Percentiles rank a stretch among this genome's conserved stretches.
These are phyloP conservation scores for Dryoscopus gambensis DNA, from an alignment of 2,113 vertebrate genomes.

Conservation along the genomic window DNA sequence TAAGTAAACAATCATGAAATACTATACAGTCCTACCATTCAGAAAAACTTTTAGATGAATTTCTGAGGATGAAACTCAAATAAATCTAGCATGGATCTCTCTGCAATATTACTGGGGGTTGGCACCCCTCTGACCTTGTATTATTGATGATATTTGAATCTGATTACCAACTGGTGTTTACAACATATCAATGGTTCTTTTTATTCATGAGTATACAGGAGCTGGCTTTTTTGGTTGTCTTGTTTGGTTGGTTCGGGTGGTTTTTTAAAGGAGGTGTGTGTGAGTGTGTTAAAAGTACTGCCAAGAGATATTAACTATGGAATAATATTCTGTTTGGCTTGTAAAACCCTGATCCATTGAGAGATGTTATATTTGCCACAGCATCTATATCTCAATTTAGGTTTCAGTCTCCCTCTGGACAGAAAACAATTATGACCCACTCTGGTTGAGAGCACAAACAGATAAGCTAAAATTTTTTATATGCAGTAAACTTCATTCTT, in stretches of 20 bases:
- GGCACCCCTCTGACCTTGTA: background rate
- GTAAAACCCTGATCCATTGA: background rate
- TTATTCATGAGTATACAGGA: background rate
- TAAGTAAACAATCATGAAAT: background rate
- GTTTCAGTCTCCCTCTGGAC: background rate
- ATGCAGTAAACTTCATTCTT: background rate
- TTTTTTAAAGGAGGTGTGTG: background rate
- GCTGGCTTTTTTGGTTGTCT: fast-evolving
- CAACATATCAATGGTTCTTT: background rate
- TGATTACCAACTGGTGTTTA: background rate
- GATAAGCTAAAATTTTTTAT: background rate
- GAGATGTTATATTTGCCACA: background rate
- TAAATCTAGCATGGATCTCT: background rate
- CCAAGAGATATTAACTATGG: background rate
- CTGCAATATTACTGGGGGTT: background rate
- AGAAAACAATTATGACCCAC: background rate
- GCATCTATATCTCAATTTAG: background rate
- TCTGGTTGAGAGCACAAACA: background rate
- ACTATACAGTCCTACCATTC: background rate
- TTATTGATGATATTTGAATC: background rate
- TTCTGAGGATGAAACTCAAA: background rate
- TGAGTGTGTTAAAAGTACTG: background rate
- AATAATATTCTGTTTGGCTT: background rate
- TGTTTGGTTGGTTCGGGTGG: background rate
- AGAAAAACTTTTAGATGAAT: background rate